Evolutionary conservation across 2,797 vertebrate species (phyloP).

Genomic region (Neoniphon sammara): DNA sequence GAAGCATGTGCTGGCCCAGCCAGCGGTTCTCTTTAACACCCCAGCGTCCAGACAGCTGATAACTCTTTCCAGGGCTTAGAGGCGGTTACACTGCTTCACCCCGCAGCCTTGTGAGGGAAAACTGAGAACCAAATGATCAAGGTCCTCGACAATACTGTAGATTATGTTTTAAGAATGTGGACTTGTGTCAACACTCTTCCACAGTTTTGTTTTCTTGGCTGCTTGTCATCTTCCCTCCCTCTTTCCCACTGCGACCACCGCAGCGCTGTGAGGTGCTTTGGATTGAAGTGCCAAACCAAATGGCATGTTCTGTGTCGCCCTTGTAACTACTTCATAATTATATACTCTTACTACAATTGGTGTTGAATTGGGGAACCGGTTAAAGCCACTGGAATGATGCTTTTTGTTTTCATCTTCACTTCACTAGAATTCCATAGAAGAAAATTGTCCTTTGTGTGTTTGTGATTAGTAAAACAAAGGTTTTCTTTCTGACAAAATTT

Average conservation of each 20-base stretch:
- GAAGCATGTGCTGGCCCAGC: conserved; percentile 73
- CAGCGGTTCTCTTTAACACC: conserved; percentile 69
- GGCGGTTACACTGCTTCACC: conserved; percentile 42
- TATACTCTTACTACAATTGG: neutral
- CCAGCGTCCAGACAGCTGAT: conserved; percentile 74
- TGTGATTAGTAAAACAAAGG: too few species aligned
- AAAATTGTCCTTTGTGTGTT: too few species aligned
- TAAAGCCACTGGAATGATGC: conserved; percentile 6
- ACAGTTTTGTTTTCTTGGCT: conserved; percentile 18
- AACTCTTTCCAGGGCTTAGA: conserved; percentile 60
- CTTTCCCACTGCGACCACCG: conserved; percentile 22
- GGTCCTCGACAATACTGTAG: conserved; percentile 20
- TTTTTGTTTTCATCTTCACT: conserved; percentile 15
- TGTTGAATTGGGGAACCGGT: conserved; percentile 22
- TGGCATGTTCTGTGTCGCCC: conserved; percentile 8
- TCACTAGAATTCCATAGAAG: neutral
- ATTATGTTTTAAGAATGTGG: neutral
- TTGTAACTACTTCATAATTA: conserved; percentile 27
- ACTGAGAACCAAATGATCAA: conserved; percentile 49
- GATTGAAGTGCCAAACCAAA: conserved; percentile 34
- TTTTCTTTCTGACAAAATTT: too few species aligned
- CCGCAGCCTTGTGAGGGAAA: conserved; percentile 42
- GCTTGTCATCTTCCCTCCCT: conserved; percentile 4
- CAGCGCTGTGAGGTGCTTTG: conserved; percentile 8
- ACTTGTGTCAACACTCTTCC: conserved; percentile 29